Evolutionary conservation across 92 coral and sea anemone genomes (phyloP).

Genomic region (Epizoanthus rinbou): DNA sequence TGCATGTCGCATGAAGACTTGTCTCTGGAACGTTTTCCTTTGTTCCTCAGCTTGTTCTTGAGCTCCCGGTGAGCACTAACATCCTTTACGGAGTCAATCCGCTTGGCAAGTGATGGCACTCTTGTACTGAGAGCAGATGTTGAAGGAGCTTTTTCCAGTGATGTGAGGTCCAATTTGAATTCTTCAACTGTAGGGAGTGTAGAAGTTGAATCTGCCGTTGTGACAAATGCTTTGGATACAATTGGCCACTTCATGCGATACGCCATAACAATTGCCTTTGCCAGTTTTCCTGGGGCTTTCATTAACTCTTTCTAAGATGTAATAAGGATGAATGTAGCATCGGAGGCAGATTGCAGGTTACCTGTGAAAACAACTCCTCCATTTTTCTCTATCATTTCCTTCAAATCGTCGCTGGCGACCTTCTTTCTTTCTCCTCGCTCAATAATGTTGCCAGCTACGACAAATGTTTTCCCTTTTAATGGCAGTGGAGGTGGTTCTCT

Average conservation of each 20-base stretch:
- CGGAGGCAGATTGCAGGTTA: conserved; percentile 41
- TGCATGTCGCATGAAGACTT: background rate
- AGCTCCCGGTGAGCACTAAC: conserved; percentile 14
- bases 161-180: conserved; percentile 12
- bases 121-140: conserved; percentile 12
- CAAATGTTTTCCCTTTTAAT: conserved; percentile 49
- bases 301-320: conserved; percentile 45
- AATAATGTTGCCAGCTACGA: conserved; percentile 41
- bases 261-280: conserved; percentile 29
- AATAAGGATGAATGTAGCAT: conserved; percentile 40
- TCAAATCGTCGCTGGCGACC: conserved; percentile 25
- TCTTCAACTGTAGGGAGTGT: conserved; percentile 24
- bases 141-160: conserved; percentile 11
- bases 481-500: conserved; percentile 57
- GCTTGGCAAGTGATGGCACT: conserved; percentile 2
- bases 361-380: conserved; percentile 46
- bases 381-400: conserved; percentile 22
- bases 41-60: background rate
- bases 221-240: conserved; percentile 5
- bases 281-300: conserved; percentile 32
- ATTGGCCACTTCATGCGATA: conserved; percentile 42
- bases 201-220: conserved; percentile 6
- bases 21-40: background rate
- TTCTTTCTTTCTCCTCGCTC: conserved; percentile 54
- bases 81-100: conserved; percentile 1